phyloP scores from a whole-genome alignment of 2,888 invertebrate species.

The Xanthia icteritia region DNA sequence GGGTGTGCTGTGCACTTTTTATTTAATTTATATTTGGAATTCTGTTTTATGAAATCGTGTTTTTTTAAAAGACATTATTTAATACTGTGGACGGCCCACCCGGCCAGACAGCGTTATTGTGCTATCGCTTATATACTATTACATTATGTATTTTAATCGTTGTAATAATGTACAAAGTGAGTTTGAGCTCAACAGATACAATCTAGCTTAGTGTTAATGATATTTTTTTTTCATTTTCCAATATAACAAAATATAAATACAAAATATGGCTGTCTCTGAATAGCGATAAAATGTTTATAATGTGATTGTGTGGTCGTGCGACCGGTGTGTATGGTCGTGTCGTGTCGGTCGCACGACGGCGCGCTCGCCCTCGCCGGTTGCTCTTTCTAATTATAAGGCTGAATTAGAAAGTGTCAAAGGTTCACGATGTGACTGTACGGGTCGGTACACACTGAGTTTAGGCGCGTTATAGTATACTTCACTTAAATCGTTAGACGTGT shows the following conservation, averaged over 20 bases:
- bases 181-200: constrained; percentile 88
- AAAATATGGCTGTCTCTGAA: constrained; percentile 79
- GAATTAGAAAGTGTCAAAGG: constrained; percentile 87
- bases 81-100: constrained; percentile 66
- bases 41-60: constrained; percentile 69
- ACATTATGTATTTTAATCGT: constrained; percentile 84
- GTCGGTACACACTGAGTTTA: constrained; percentile 71
- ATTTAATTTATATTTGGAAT: constrained; percentile 71
- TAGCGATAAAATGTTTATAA: constrained; percentile 78
- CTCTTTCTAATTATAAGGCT: constrained; percentile 90
- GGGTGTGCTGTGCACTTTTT: constrained; percentile 68
- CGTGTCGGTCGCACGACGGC: constrained; percentile 54
- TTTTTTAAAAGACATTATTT: constrained; percentile 77
- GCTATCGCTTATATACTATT: constrained; percentile 82
- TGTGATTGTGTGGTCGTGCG: constrained; percentile 63
- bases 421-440: constrained; percentile 62
- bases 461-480: constrained; percentile 66
- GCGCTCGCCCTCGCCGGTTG: constrained; percentile 83
- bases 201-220: constrained; percentile 85
- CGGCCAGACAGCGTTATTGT: constrained; percentile 70
- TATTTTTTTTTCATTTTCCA: constrained; percentile 71
- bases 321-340: constrained; percentile 52
- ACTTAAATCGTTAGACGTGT: constrained; percentile 75
- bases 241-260: constrained; percentile 70
- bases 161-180: constrained; percentile 90